A percentile compares a stretch with the other conserved stretches of the same genome.
phyloP scores from a whole-genome alignment of 2,888 invertebrate species.

The Dilophus febrilis region DNA sequence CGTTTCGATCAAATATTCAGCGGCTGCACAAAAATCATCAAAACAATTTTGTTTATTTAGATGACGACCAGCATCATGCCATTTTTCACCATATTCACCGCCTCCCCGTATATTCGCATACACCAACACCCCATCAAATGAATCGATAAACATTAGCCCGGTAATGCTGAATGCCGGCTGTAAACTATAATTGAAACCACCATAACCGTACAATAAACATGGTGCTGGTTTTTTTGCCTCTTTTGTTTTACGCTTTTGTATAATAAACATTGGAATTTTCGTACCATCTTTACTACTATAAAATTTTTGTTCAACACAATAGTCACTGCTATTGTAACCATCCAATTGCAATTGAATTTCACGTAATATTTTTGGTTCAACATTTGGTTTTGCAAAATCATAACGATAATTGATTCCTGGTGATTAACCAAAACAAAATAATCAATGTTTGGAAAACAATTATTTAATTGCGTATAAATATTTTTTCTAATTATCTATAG shows the following conservation, averaged over 20 bases:
- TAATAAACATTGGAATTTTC: conserved; percentile 90
- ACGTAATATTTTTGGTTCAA: conserved; percentile 52
- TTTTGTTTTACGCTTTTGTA: conserved; percentile 35
- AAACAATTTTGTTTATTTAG: conserved; percentile 94
- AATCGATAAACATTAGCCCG: conserved; percentile 73
- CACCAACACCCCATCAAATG: conserved; percentile 76
- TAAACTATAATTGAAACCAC: conserved; percentile 88
- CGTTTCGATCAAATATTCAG: conserved; percentile 65
- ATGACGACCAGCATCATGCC: conserved; percentile 87
- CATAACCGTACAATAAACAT: conserved; percentile 86
- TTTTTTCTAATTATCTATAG: too few species aligned
- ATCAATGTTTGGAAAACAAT: too few species aligned
- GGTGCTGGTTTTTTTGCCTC: conserved; percentile 50
- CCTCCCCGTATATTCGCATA: conserved; percentile 92
- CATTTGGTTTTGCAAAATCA: conserved; percentile 50
- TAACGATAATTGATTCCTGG: conserved; percentile 66
- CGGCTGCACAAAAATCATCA: conserved; percentile 89
- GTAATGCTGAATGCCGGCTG: conserved; percentile 81
- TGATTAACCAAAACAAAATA: too few species aligned
- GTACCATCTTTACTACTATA: conserved; percentile 86
- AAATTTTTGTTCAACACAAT: conserved; percentile 78
- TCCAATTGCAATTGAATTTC: conserved; percentile 67
- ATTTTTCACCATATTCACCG: conserved; percentile 93
- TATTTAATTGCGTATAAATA: too few species aligned
- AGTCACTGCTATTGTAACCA: conserved; percentile 60